These are phyloP conservation scores for Hippocampus comes DNA, from an alignment of 2,113 vertebrate species.

Conservation along the genomic window DNA sequence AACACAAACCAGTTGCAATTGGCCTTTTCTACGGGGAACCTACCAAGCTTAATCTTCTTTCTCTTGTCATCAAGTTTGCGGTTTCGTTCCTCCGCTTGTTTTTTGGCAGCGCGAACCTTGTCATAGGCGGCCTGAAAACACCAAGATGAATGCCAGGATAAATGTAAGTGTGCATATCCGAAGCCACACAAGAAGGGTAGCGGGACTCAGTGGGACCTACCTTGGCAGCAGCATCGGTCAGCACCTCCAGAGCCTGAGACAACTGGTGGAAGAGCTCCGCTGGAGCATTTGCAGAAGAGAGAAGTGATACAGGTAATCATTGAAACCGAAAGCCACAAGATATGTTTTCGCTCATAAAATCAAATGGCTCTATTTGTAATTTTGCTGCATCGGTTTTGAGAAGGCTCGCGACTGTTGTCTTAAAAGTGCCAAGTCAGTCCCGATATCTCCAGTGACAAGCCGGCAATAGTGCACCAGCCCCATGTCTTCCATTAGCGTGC, in stretches of 20 bases:
- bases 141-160: conserved; percentile 5
- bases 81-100: conserved; percentile 86
- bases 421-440: conserved; percentile 36
- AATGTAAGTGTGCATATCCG: conserved; percentile 5
- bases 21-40: conserved; percentile 19
- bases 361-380: neutral
- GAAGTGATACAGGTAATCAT: neutral
- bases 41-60: conserved; percentile 97
- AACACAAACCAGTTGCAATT: neutral
- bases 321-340: neutral
- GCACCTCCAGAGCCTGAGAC: conserved; percentile 90
- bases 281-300: conserved; percentile 35
- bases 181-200: neutral
- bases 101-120: conserved; percentile 84
- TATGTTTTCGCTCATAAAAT: neutral
- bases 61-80: conserved; percentile 86
- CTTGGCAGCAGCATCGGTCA: conserved; percentile 88
- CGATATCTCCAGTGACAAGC: conserved; percentile 40
- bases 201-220: conserved; percentile 67
- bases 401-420: neutral
- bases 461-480: conserved; percentile 19
- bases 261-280: conserved; percentile 94
- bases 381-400: neutral
- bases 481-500: conserved; percentile 34
- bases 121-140: conserved; percentile 87